Percentiles rank a stretch among this genome's conserved stretches.
Evolutionary conservation across 1,140 invertebrate genomes (phyloP).

Genomic region (Matsumurasca onukii): DNA sequence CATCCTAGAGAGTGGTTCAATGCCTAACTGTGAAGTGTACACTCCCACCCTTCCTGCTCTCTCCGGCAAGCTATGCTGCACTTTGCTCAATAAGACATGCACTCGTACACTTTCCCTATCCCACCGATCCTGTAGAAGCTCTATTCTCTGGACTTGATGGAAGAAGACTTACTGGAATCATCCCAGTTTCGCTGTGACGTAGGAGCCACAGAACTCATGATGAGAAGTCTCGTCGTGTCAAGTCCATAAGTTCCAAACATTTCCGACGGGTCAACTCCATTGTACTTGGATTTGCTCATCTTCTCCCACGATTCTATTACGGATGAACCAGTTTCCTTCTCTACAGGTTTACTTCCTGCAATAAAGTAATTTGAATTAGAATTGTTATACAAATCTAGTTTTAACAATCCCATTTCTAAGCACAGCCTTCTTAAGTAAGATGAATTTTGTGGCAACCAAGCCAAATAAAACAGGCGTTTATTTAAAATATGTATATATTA

Average conservation of each 20-base stretch:
- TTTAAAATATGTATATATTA: no score
- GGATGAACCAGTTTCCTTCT: conserved; percentile 63
- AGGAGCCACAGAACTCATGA: conserved; percentile 84
- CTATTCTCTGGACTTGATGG: no score
- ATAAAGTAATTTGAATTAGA: not conserved
- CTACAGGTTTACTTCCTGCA: conserved; percentile 55
- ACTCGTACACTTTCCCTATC: no score
- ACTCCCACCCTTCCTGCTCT: no score
- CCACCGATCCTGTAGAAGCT: no score
- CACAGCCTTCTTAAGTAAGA: not conserved
- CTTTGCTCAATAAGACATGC: no score
- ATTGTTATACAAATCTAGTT: no score
- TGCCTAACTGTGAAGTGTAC: no score
- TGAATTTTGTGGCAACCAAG: no score
- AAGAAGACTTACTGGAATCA: conserved; percentile 31
- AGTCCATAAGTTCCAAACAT: conserved; percentile 81
- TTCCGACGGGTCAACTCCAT: conserved; percentile 91
- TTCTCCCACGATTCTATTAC: conserved; percentile 88
- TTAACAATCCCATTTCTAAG: not conserved
- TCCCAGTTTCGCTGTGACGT: conserved; percentile 83
- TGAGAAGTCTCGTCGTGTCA: conserved; percentile 84
- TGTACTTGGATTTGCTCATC: conserved; percentile 99
- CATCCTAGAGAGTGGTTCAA: no score
- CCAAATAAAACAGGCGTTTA: no score
- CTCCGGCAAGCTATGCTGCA: no score